Base-by-base conservation (phyloP, 92 coral and sea anemone species). In the Epizoanthus illoricatus region DNA sequence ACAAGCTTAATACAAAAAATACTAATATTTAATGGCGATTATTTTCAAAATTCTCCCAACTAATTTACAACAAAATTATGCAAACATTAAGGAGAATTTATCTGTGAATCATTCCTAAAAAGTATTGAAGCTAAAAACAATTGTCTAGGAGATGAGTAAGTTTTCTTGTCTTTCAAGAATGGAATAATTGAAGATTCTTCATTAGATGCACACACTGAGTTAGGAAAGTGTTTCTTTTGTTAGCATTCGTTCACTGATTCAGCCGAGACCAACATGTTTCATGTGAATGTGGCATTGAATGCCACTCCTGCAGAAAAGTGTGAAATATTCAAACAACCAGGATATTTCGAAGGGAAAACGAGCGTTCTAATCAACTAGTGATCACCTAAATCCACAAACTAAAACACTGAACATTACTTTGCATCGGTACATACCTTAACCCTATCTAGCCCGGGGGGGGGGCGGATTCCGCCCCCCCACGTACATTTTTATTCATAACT, bases 101-200 rank as follows among this genome's bases (percentile, higher is more conserved):
- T 63, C 18, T 63, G 67, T 5, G 67, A 63, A 63, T 63, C 67
- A 63, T 63, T 63, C 33, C 67, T 3, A 59, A n/a, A 63, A 63
- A 63, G 67, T 63, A 63, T 10, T 19, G 67, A 13, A 5, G 67
- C 24, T n/a, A n/a, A n/a, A n/a, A n/a, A n/a, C n/a, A n/a, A n/a
- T n/a, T n/a, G 66, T 62, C 17, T 20, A 19, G 20, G 66, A 62
- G 66, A 62, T 62, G 66, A 5, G n/a, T n/a, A 62, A 62, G 8
- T 62, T 63, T 19, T 63, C 21, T 63, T 6, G 19, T 63, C 49
- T 45, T 45, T 45, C 6, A 45, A 0, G 6, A 45, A 5, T 5
- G 6, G 49, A 45, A 45, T 45, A 45, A 45, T 63, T 4, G 24
- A 63, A 6, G 3, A 63, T 63, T 19, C 39, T 18, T 15, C 20